Evolutionary conservation across 2,888 invertebrate species (phyloP).

Genomic region (Caenorhabditis zanzibari): DNA sequence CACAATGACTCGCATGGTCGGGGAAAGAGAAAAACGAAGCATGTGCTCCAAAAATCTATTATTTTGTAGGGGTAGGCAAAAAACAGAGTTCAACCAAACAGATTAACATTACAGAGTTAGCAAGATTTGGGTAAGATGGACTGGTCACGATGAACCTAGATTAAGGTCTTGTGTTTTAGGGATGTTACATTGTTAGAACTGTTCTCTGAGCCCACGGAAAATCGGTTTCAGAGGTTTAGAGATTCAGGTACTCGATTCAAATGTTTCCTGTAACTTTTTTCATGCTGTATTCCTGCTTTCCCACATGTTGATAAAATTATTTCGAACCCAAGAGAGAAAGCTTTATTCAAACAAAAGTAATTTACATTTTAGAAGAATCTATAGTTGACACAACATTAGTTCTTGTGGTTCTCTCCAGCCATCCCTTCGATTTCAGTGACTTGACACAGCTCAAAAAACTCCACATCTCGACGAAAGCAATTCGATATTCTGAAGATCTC

Average conservation of each 20-base stretch:
- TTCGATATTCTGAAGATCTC: slow-evolving; percentile 61
- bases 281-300: too few relatives aligned
- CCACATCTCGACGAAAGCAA: slow-evolving; percentile 51
- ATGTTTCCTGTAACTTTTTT: too few relatives aligned
- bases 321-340: neutral
- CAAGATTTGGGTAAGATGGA: neutral
- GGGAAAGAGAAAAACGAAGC: neutral
- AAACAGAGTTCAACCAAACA: neutral
- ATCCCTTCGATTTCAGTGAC: slow-evolving; percentile 5
- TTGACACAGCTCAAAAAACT: slow-evolving; percentile 32
- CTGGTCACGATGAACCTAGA: neutral
- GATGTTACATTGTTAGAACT: neutral
- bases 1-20: neutral
- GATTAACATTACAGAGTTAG: neutral
- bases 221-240: too few relatives aligned
- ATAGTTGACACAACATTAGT: slow-evolving; percentile 27
- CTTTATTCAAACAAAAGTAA: neutral
- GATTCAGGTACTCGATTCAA: too few relatives aligned
- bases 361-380: slow-evolving; percentile 27
- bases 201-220: too few relatives aligned
- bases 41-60: neutral
- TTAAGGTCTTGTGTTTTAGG: neutral
- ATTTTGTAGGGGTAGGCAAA: neutral
- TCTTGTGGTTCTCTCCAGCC: slow-evolving; percentile 28
- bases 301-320: too few relatives aligned